Evolutionary conservation across 2,888 invertebrate species (phyloP).

Genomic region (Drosophila paramelanica): DNA sequence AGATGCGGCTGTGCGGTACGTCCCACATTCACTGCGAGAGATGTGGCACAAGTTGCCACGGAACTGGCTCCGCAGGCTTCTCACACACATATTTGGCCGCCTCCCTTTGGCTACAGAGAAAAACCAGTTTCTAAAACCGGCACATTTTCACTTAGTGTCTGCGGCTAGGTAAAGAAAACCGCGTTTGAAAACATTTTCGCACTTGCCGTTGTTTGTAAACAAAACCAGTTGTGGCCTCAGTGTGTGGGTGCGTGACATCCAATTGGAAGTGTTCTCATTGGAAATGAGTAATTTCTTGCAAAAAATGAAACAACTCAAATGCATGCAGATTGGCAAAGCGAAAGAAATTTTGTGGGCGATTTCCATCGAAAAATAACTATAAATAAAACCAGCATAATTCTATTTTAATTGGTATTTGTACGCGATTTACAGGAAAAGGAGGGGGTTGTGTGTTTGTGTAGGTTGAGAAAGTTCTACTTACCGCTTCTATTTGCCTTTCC

Average conservation of each 20-base stretch:
- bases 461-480: conserved; percentile 47
- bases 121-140: conserved; percentile 55
- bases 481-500: conserved; percentile 58
- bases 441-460: not conserved
- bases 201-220: conserved; percentile 72
- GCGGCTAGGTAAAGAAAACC: conserved; percentile 21
- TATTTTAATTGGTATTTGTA: conserved; percentile 8
- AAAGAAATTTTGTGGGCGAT: not conserved
- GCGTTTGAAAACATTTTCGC: conserved; percentile 37
- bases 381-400: not conserved
- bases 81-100: not conserved
- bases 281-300: not conserved
- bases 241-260: conserved; percentile 32
- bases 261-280: conserved; percentile 7
- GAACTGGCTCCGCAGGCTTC: conserved; percentile 13
- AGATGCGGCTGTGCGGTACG: conserved; percentile 16
- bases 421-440: not conserved
- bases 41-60: conserved; percentile 47
- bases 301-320: not conserved
- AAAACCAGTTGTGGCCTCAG: conserved; percentile 64
- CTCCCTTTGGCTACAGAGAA: not conserved
- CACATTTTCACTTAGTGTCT: conserved; percentile 34
- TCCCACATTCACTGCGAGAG: conserved; percentile 22
- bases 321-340: conserved; percentile 16
- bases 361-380: not conserved